Conservation (phyloP, 2,113 vertebrate species). For the Emydura subglobosa region DNA sequence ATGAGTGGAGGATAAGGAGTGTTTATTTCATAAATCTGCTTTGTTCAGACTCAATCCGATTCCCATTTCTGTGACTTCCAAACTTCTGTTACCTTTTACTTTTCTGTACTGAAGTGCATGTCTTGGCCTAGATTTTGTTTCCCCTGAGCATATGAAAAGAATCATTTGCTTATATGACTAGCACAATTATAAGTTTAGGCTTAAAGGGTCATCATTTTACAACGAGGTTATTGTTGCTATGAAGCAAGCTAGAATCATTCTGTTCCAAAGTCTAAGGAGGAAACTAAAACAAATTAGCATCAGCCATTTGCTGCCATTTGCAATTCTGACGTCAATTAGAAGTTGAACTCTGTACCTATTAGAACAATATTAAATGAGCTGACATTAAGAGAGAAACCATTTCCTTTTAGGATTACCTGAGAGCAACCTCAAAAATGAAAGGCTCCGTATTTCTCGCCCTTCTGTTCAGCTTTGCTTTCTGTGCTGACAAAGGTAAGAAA, state of each 20-base stretch:
- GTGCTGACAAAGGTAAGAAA: constrained; percentile 74
- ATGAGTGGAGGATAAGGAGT: background rate
- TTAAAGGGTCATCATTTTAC: background rate
- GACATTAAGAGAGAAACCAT: background rate
- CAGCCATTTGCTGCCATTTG: constrained; percentile 48
- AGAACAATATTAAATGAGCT: constrained; percentile 63
- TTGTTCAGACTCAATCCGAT: background rate
- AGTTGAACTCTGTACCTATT: constrained; percentile 72
- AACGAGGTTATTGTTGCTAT: background rate
- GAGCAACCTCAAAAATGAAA: constrained; percentile 67
- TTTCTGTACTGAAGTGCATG: background rate
- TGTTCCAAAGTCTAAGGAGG: constrained; percentile 7
- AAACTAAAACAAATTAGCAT: background rate
- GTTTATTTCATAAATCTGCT: background rate
- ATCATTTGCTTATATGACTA: background rate
- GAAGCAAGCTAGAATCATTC: background rate
- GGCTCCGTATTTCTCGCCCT: background rate
- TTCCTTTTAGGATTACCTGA: constrained; percentile 52
- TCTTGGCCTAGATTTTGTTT: background rate
- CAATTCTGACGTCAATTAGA: constrained; percentile 74
- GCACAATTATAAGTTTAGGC: background rate
- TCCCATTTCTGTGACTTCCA: background rate
- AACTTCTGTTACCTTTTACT: background rate
- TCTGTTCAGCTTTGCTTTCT: constrained; percentile 15
- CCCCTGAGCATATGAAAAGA: background rate